Evolutionary conservation across 1,140 invertebrate species (phyloP).

Genomic region (Brachionus rubens): DNA sequence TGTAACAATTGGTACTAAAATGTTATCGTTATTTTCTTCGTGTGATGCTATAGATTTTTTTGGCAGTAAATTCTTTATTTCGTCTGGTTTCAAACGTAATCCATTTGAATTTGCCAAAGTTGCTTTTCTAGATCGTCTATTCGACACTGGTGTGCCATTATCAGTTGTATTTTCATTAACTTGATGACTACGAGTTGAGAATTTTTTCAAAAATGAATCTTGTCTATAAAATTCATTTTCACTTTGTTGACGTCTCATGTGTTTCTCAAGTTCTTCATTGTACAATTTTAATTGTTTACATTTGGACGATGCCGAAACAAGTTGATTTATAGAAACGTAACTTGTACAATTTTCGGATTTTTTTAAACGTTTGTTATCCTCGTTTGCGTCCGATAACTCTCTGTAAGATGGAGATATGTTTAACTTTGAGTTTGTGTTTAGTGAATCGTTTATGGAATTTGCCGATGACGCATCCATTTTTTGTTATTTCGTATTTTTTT

Average conservation of each 20-base stretch:
- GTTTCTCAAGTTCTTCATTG: constrained; percentile 15
- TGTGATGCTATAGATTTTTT: not conserved
- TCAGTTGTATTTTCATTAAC: constrained; percentile 23
- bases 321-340: not conserved
- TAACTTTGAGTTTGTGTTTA: too few relatives aligned
- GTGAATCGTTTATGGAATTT: too few relatives aligned
- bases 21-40: not conserved
- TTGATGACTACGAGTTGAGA: constrained; percentile 75
- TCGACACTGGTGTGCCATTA: not conserved
- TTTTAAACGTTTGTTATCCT: not conserved
- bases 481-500: too few relatives aligned
- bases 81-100: not conserved
- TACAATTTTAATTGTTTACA: constrained; percentile 16
- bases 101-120: constrained; percentile 27
- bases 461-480: too few relatives aligned
- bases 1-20: not conserved
- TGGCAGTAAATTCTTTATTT: not conserved
- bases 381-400: too few relatives aligned
- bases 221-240: constrained; percentile 64
- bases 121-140: constrained; percentile 40
- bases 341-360: not conserved
- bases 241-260: constrained; percentile 16
- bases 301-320: not conserved
- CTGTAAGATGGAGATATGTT: too few relatives aligned
- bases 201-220: constrained; percentile 87